Evolutionary conservation across 1,140 invertebrate genomes (phyloP).

Genomic region (Drosophila funebris): DNA sequence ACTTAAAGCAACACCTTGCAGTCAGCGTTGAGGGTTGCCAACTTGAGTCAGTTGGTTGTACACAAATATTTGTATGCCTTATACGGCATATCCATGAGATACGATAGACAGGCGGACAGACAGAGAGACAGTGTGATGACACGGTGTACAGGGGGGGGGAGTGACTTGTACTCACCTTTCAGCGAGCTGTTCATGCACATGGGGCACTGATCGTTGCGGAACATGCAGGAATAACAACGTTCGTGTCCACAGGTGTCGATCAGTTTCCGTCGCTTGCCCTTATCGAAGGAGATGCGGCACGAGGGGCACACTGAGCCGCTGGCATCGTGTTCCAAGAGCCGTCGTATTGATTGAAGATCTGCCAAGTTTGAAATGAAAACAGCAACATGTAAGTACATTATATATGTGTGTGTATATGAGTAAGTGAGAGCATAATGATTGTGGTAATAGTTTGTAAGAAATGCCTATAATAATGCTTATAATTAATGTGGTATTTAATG

Average conservation of each 20-base stretch:
- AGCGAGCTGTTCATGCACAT: constrained; percentile 87
- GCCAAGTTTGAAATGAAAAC: constrained; percentile 72
- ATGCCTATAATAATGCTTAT: not conserved
- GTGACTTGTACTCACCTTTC: constrained; percentile 68
- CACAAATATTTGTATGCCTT: constrained; percentile 62
- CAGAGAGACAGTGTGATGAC: not conserved
- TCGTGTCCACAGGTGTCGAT: constrained; percentile 97
- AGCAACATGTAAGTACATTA: constrained; percentile 23
- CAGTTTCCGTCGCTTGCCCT: constrained; percentile 96
- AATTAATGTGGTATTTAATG: constrained; percentile 25
- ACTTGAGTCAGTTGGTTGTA: constrained; percentile 48
- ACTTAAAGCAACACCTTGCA: constrained; percentile 43
- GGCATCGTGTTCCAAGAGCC: constrained; percentile 82
- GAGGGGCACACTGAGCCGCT: constrained; percentile 89
- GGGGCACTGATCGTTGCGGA: constrained; percentile 95
- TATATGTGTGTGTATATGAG: constrained; percentile 9
- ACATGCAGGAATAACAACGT: constrained; percentile 96
- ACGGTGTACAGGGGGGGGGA: too few species aligned
- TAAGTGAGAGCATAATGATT: constrained; percentile 16
- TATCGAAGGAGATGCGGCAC: constrained; percentile 96
- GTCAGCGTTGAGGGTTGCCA: constrained; percentile 34
- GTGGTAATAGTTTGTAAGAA: constrained; percentile 2
- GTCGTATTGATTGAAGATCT: constrained; percentile 90
- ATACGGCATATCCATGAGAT: constrained; percentile 62
- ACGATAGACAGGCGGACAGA: constrained; percentile 11